Evolutionary conservation across 2,797 vertebrate genomes (phyloP).

Genomic region (Danio kyathit): DNA sequence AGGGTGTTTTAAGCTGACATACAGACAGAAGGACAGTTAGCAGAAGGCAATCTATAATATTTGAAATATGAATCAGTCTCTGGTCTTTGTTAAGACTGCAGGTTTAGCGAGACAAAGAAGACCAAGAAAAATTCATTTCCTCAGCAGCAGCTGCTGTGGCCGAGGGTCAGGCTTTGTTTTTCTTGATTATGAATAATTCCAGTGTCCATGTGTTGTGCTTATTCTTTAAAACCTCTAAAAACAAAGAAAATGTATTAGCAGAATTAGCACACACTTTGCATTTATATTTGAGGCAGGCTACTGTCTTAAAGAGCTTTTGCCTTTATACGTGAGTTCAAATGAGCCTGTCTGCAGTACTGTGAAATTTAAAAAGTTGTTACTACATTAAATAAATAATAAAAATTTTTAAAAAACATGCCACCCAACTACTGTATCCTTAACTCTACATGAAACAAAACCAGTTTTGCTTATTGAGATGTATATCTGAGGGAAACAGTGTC

Average conservation of each 20-base stretch:
- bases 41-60: neutral
- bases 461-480: no score
- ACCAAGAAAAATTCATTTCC: neutral
- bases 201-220: neutral
- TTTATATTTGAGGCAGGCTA: neutral
- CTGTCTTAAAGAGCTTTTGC: no score
- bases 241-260: neutral
- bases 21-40: neutral
- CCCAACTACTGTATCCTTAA: neutral
- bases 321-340: neutral
- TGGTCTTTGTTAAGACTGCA: neutral
- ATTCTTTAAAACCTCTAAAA: neutral
- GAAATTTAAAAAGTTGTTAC: neutral
- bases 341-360: neutral
- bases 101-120: neutral
- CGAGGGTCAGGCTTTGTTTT: slow-evolving; percentile 14
- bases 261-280: neutral
- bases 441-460: no score
- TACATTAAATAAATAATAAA: neutral
- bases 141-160: slow-evolving; percentile 12
- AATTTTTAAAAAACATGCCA: neutral
- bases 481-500: no score
- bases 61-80: neutral
- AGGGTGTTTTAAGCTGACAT: no score
- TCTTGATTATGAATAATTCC: slow-evolving; percentile 12